A percentile compares a stretch with the other conserved stretches of the same genome.
Evolutionary conservation across 2,888 invertebrate genomes (phyloP).

Genomic region (Sisyra nigra): DNA sequence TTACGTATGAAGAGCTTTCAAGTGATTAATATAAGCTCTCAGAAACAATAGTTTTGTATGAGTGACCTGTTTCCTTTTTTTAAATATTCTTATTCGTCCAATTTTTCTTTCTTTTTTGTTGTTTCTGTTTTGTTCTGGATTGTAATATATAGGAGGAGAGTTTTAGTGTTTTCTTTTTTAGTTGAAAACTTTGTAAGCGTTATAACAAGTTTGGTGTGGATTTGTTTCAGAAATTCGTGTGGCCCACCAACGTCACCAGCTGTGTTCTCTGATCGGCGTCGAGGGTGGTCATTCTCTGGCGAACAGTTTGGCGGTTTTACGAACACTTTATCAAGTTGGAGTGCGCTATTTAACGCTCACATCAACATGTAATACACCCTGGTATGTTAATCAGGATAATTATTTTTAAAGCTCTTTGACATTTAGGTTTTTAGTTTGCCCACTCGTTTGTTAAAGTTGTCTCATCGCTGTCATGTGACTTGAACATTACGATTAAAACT

Average conservation of each 20-base stretch:
- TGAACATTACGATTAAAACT: no score
- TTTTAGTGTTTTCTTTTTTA: not conserved
- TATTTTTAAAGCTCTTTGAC: not conserved
- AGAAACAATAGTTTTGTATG: no score
- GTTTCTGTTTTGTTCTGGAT: no score
- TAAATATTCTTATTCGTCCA: no score
- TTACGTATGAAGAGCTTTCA: no score
- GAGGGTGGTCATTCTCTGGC: conserved; percentile 69
- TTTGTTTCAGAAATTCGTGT: conserved; percentile 43
- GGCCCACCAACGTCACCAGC: conserved; percentile 49
- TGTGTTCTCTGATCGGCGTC: conserved; percentile 59
- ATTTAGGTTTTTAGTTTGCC: not conserved
- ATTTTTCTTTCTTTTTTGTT: no score
- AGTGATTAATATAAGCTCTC: no score
- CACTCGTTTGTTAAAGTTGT: no score
- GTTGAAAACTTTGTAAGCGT: not conserved
- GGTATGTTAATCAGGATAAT: conserved; percentile 23
- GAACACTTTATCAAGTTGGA: conserved; percentile 61
- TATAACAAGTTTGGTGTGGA: not conserved
- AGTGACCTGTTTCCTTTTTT: no score
- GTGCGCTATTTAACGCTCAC: conserved; percentile 64
- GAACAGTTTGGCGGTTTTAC: conserved; percentile 53
- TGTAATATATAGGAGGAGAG: no score
- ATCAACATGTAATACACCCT: conserved; percentile 64
- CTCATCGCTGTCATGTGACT: no score